Evolutionary conservation across 1,140 invertebrate genomes (phyloP), one percentile per base, ranked within the genome.

Genomic region (Drosophila persimilis): DNA sequence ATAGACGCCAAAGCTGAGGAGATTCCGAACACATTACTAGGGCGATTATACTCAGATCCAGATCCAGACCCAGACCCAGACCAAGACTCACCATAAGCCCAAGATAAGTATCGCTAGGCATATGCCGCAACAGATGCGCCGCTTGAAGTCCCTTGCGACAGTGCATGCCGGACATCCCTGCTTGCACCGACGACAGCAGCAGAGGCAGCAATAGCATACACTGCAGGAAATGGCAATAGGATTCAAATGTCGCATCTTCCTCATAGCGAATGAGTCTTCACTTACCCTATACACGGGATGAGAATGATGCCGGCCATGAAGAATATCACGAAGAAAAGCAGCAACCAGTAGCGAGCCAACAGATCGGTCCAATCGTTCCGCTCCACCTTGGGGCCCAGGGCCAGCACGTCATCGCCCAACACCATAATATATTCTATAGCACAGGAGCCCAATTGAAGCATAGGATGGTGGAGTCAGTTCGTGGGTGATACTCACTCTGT

Each of bases 161-260:
- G 97, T 96, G 91, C 95, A 96, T 4, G 95, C 95, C 64, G 95
- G 94, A 53, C 94, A 94, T 4, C 94, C 93, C 20, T 93, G 95
- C 35, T 94, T 96, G 91, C 95, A 97, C 63, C 94, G 94, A 15
- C 95, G 96, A 91, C 94, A 95, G 69, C 96, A 95, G 76, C 97
- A 96, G 92, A 97, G 97, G 91, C 96, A 98, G 90, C 96, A 97
- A 92, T 97, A 96, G 76, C 93, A 94, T 56, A 95, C 90, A 2
- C 94, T 94, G 78, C 39, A 91, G 39, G 26, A 35, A 35, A 35
- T 11, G 31, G 2, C 0, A 24, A 20, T 29, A 39, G 35, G 11
- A 11, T 13, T 6, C 17, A 22, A 13, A 13, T 39, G 24, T 3
- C 52, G 0, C 92, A 72, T 52, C 11, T 11, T 39, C 35, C 11